Percentiles rank a stretch among this genome's conserved stretches.
Conservation (phyloP, 2,888 invertebrate species). For the Dasysyrphus albostriatus region DNA sequence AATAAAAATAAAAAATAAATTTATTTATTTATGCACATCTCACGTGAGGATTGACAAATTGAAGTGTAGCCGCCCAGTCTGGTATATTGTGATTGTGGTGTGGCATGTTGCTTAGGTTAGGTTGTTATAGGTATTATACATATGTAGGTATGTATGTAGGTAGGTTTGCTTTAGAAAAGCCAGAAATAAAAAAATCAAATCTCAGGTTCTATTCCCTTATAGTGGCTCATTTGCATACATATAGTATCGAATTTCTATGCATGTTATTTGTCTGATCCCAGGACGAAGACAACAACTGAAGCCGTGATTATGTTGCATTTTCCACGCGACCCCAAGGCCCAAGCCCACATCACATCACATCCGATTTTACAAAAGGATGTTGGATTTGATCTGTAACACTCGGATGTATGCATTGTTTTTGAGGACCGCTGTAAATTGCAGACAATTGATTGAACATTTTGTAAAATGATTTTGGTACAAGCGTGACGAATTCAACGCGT, state of each 20-base stretch:
- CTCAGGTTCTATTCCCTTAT: conserved; percentile 33
- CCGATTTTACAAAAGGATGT: conserved; percentile 42
- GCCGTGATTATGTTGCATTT: conserved; percentile 31
- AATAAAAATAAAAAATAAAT: conserved; percentile 29
- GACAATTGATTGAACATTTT: conserved; percentile 38
- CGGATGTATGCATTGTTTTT: conserved; percentile 24
- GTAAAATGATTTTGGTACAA: conserved; percentile 42
- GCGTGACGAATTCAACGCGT: conserved; percentile 30
- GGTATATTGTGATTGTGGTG: conserved; percentile 38
- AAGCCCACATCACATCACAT: conserved; percentile 35
- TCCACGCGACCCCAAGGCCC: conserved; percentile 36
- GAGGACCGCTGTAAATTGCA: conserved; percentile 34
- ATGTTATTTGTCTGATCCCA: conserved; percentile 42
- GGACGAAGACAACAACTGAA: conserved; percentile 23
- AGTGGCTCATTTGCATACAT: conserved; percentile 62
- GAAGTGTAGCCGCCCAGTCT: conserved; percentile 70
- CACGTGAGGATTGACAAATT: conserved; percentile 73
- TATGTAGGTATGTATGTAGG: neutral
- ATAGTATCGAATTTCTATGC: conserved; percentile 65
- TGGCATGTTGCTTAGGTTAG: conserved; percentile 15
- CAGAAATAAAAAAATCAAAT: conserved; percentile 4
- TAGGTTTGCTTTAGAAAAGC: neutral
- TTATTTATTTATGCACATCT: conserved; percentile 67
- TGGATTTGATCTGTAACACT: conserved; percentile 29
- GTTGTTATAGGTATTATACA: neutral